Base-by-base conservation (phyloP, 2,797 vertebrate species). In the Chromis chromis region DNA sequence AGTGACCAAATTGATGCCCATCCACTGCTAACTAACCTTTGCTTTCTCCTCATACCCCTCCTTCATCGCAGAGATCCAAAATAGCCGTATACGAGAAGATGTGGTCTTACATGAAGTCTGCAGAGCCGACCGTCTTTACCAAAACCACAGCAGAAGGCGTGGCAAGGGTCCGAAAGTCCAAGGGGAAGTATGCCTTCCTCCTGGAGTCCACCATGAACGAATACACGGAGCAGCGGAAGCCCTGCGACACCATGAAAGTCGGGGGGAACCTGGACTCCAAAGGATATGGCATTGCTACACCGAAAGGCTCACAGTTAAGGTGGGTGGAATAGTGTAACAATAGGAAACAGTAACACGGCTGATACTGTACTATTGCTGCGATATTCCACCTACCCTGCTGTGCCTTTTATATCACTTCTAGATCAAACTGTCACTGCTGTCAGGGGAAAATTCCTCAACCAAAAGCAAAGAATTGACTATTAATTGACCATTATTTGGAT, bases 321-420 rank as follows among this genome's bases (percentile, higher is more conserved):
- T 99, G 96, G 98, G 98, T 99, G 98, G 98, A 96, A 96, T 98
- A 98, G 95, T 97, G 97, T 97, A 97, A 98, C 98, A 98, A 97
- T 97, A 95, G 93, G 91, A 79, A 70, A 84, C 89, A 91, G 91
- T 87, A 79, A 52, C 88, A 13, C 28, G 31, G 72, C 74, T 82
- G 82, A 70, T 88, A 83, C 93, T 94, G 94, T 94, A 93, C 95
- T 96, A 95, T 98, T 99, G 98, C 97, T 99, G 96, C 97, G 95
- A 96, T 98, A 97, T 97, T 99, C 97, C 97, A 98, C 96, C 97
- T 95, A 96, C 97, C 97, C 97, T 99, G 96, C 96, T 98, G 97
- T 96, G 95, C 96, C 96, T 95, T 93, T 96, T 92, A 93, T 93
- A 89, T 87, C 86, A 92, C 65, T 67, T 27, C 17, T 58, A 56